Percentiles rank a stretch among this genome's conserved stretches.
These are phyloP conservation scores for Thecocarcelia acutangulata DNA, from an alignment of 2,888 invertebrate species.

Conservation along the genomic window DNA sequence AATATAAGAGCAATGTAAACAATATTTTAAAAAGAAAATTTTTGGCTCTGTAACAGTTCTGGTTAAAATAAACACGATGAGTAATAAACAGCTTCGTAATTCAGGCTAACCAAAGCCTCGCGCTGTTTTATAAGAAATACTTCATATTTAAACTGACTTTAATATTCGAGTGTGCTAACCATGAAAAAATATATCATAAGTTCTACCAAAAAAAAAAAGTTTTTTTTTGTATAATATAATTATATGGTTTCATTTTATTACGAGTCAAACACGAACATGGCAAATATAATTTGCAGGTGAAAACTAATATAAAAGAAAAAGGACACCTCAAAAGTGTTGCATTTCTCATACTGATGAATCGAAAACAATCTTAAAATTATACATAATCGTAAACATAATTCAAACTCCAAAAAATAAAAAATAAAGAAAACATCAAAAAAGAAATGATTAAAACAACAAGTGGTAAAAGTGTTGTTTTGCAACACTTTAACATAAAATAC, in stretches of 20 bases:
- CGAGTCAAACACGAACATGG: constrained; percentile 34
- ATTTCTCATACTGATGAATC: constrained; percentile 45
- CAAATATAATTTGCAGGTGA: constrained; percentile 62
- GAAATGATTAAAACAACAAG: constrained; percentile 46
- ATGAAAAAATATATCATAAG: constrained; percentile 21
- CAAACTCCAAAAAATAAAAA: constrained; percentile 15
- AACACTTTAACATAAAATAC: constrained; percentile 64
- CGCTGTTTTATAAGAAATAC: too few relatives aligned
- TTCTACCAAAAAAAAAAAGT: not conserved
- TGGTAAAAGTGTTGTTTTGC: constrained; percentile 61
- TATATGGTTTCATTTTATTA: constrained; percentile 54
- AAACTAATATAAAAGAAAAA: constrained; percentile 49
- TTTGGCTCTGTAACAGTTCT: too few relatives aligned
- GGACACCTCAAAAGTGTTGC: constrained; percentile 56
- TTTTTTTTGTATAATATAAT: constrained; percentile 33
- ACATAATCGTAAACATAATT: constrained; percentile 46
- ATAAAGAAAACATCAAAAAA: not conserved
- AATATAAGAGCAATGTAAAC: too few relatives aligned
- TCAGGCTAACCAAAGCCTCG: too few relatives aligned
- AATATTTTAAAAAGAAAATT: too few relatives aligned
- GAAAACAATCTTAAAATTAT: constrained; percentile 48
- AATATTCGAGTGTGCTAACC: constrained; percentile 17
- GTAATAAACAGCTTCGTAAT: too few relatives aligned
- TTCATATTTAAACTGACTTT: not conserved
- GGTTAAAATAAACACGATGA: too few relatives aligned